Evolutionary conservation across 1,140 invertebrate genomes (phyloP), one percentile per base, ranked within the genome.

Genomic region (Teleopsis dalmanni): DNA sequence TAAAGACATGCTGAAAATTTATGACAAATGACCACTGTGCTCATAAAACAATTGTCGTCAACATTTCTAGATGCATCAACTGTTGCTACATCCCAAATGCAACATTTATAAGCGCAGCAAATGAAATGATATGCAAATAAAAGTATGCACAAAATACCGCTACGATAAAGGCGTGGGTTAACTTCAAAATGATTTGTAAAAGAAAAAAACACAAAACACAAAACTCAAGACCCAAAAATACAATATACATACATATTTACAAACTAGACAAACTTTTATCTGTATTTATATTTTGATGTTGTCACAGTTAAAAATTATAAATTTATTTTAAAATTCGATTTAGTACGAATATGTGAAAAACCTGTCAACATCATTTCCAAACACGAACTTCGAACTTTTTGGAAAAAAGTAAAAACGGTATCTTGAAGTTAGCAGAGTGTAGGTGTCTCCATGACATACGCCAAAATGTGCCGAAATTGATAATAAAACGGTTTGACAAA

Each of bases 151-250:
- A 65, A 62, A 60, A 56, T 65, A 65, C 62, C 62, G 62, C 62
- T 65, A 65, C 56, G 60, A 65, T 65, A 55, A 65, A 65, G 62
- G 62, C 62, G 62, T 65, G 59, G 62, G 62, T 62, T 65, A 65
- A 65, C 65, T 43, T 65, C 62, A 60, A 57, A 65, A 57, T 65
- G 65, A 65, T 65, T 65, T 57, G 62, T 57, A 57, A 54, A 50
- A 54, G 51, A 49, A 48, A 47, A 42, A 48, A 21, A 53, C 48
- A 51, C 55, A 59, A 56, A 56, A 47, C 46, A 44, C 51, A 54
- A 46, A 54, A 54, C 44, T 45, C 45, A 40, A 54, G 33, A 29
- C 34, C 27, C 36, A 59, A 54, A 52, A 52, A 63, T 58, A 54
- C 60, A 62, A 62, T 62, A 60, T n/a, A n/a, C n/a, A n/a, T n/a